Evolutionary conservation across 2,888 invertebrate genomes (phyloP).

Genomic region (Drosophila anomalata): DNA sequence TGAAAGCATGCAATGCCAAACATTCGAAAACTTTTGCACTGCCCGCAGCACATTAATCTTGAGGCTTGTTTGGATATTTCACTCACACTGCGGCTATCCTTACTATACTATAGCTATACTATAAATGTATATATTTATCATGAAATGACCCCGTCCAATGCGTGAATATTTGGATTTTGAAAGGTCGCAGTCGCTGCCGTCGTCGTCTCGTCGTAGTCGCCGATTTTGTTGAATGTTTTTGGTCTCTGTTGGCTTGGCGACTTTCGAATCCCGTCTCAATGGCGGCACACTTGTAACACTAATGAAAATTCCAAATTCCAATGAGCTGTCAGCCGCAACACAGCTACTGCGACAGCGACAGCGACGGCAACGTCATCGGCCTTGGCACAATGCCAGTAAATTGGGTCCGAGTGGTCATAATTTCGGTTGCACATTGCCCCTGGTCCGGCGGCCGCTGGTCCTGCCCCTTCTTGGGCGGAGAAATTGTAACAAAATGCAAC

Average conservation of each 20-base stretch:
- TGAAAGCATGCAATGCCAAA: constrained; percentile 43
- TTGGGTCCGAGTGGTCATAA: constrained; percentile 72
- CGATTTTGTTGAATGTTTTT: neutral
- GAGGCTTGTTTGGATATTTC: constrained; percentile 26
- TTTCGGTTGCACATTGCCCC: constrained; percentile 48
- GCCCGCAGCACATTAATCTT: constrained; percentile 53
- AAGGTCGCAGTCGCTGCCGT: constrained; percentile 55
- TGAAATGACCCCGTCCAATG: constrained; percentile 15
- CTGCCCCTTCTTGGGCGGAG: constrained; percentile 1
- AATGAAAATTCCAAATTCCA: constrained; percentile 78
- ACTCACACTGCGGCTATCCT: constrained; percentile 1
- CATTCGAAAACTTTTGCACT: constrained; percentile 41
- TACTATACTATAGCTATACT: neutral
- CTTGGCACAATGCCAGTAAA: constrained; percentile 71
- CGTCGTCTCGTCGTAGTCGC: constrained; percentile 1
- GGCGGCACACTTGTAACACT: constrained; percentile 73
- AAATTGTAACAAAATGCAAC: constrained; percentile 53
- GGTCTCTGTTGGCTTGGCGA: constrained; percentile 37
- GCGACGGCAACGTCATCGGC: constrained; percentile 43
- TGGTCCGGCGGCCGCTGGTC: constrained; percentile 6
- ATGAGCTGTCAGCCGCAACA: constrained; percentile 65
- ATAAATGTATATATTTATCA: constrained; percentile 1
- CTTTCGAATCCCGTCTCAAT: constrained; percentile 63
- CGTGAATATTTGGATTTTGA: constrained; percentile 49
- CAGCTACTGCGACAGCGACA: constrained; percentile 45